Evolutionary conservation across 2,888 invertebrate genomes (phyloP), one percentile per base, ranked within the genome.

Genomic region (Idaea biselata): DNA sequence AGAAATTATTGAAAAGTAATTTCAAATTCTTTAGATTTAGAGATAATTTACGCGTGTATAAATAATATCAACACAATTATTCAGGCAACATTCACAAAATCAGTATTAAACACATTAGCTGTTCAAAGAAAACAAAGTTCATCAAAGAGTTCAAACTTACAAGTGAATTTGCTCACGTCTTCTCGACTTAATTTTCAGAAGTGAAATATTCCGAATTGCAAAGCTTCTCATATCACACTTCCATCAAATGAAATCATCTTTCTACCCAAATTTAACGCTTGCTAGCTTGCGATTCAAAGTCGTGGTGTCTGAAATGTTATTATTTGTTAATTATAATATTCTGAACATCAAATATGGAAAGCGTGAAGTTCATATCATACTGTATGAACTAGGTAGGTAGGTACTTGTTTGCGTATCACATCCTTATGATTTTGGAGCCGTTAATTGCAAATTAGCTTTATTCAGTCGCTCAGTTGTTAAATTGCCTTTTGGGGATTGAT

Each of bases 281-380:
- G 54, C 71, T 71, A 61, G 68, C 64, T 69, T 69, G 58, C 59
- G 18, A 60, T 44, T 44, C 44, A 44, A 44, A 44, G 44, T 44
- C 44, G 14, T 11, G 44, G 59, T 63, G 60, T 61, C 61, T 58
- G 63, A 58, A 44, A 71, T 73, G 68, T 71, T 70, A 64, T 64
- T 69, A 16, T 17, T 32, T 67, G 58, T 67, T 73, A 73, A 75
- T 75, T 70, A 64, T 58, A 55, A 64, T 72, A 33, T 60, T 64
- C 60, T 61, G 60, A 44, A 44, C 44, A 44, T 44, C 44, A 44
- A 44, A 44, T 44, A 44, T 44, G 44, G 44, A 44, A 14, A 14
- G 14, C 44, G 44, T 44, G 44, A 44, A 14, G 44, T 44, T 44
- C 3, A 44, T 44, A 44, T 11, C 44, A 44, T 44, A 44, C 44